Base-by-base conservation (phyloP, 2,888 invertebrate species). In the Aphodius granarius region DNA sequence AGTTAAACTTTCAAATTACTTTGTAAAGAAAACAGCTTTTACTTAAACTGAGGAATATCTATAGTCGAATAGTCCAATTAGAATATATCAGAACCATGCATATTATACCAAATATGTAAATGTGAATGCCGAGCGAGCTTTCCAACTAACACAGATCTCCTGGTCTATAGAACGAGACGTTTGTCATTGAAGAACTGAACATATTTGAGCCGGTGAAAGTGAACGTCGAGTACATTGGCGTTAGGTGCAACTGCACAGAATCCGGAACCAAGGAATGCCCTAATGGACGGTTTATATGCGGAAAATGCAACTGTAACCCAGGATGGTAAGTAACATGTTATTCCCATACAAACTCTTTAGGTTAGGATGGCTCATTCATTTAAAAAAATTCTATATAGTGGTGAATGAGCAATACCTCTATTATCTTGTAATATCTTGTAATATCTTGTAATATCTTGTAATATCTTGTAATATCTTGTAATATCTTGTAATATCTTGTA, bases 161-260 rank as follows among this genome's bases (percentile, higher is more conserved):
- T n/a, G n/a, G 72, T 16, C 80, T 78, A 9, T 73, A 89, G 89
- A 85, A 78, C 5, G 86, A 88, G 78, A 89, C 86, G 0, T 89
- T 94, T 71, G 88, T 88, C 15, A 93, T 97, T 81, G 92, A 93
- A 76, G 96, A 96, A 80, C 92, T 93, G 3, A 94, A 94, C 73
- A 88, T 97, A 71, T 91, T 94, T 71, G 92, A 93, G 81, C 87
- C 88, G 17, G 85, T 96, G 75, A 89, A 90, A 15, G 86, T 97
- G 66, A 92, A 94, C 72, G 89, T 96, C 65, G 92, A 94, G 43
- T 86, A 84, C 73, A 66, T 81, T 3, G 83, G 82, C 1, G 71
- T 43, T 3, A 73, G 72, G 71, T 83, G 83, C 68, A 73, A 80
- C 88, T 95, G 73, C 90, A 94, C 82, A 92, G 94, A 43, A 95